Conservation (phyloP, 2,113 vertebrate species). For the Laticauda laticaudata region DNA sequence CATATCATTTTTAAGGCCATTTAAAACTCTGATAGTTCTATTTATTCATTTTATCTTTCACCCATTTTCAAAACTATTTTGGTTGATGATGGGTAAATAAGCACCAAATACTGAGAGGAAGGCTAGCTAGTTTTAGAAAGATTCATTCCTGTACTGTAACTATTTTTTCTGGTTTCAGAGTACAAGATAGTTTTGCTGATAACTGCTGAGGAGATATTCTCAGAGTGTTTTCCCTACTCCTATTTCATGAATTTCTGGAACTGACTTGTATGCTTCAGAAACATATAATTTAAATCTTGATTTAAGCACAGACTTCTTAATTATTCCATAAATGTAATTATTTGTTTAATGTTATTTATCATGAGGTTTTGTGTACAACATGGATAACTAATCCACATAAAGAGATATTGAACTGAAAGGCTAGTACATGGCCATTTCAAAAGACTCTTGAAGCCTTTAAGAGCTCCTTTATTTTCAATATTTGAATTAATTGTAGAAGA, state of each 20-base stretch:
- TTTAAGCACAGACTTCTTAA: background rate
- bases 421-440: background rate
- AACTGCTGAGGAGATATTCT: background rate
- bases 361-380: background rate
- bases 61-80: background rate
- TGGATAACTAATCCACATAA: background rate
- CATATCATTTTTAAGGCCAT: background rate
- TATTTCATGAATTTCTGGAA: background rate
- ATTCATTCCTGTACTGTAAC: background rate
- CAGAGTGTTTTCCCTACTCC: background rate
- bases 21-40: background rate
- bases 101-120: background rate
- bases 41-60: background rate
- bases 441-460: background rate
- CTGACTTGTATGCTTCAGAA: background rate
- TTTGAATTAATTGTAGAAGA: background rate
- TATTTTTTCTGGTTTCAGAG: background rate
- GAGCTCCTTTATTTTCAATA: background rate
- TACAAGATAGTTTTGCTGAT: background rate
- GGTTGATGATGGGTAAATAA: background rate
- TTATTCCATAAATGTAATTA: background rate
- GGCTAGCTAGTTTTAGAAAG: background rate
- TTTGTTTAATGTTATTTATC: background rate
- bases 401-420: background rate
- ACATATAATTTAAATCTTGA: background rate